phyloP scores from a whole-genome alignment of 2,113 vertebrate species.

The Meles meles region DNA sequence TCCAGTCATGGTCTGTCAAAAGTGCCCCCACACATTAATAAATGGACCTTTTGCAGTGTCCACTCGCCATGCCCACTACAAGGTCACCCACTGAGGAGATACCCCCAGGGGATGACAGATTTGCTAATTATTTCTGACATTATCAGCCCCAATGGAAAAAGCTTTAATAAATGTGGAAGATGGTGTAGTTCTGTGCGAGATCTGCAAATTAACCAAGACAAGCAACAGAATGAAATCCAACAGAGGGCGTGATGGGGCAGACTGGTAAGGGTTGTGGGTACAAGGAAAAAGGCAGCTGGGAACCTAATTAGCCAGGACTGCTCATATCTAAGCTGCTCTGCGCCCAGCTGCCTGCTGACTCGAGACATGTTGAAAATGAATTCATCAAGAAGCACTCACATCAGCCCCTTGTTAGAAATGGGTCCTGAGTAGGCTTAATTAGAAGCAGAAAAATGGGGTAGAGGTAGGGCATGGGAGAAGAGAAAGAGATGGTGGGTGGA shows the following conservation, averaged over 20 bases:
- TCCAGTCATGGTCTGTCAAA: background rate
- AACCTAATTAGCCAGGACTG: constrained; percentile 68
- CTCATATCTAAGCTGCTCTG: background rate
- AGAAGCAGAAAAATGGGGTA: constrained; percentile 24
- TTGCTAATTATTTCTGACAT: constrained; percentile 74
- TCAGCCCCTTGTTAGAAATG: constrained; percentile 39
- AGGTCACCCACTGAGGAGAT: background rate
- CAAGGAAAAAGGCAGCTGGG: background rate
- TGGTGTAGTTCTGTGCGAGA: constrained; percentile 17
- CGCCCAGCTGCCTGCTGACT: constrained; percentile 58
- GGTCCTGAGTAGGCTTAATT: constrained; percentile 55
- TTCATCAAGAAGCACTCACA: constrained; percentile 44
- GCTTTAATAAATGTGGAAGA: constrained; percentile 66
- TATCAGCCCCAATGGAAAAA: constrained; percentile 70
- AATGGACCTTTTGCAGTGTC: background rate
- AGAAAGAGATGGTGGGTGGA: background rate
- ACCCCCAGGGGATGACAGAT: background rate
- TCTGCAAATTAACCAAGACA: constrained; percentile 58
- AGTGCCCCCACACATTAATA: background rate
- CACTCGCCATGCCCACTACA: background rate
- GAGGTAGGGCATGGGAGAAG: background rate
- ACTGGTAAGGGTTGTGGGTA: background rate
- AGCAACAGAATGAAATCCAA: background rate
- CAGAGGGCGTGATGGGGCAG: constrained; percentile 36
- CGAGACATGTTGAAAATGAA: constrained; percentile 59